Evolutionary conservation across 2,888 invertebrate species (phyloP).

Genomic region (Scaptomyza tumidula): DNA sequence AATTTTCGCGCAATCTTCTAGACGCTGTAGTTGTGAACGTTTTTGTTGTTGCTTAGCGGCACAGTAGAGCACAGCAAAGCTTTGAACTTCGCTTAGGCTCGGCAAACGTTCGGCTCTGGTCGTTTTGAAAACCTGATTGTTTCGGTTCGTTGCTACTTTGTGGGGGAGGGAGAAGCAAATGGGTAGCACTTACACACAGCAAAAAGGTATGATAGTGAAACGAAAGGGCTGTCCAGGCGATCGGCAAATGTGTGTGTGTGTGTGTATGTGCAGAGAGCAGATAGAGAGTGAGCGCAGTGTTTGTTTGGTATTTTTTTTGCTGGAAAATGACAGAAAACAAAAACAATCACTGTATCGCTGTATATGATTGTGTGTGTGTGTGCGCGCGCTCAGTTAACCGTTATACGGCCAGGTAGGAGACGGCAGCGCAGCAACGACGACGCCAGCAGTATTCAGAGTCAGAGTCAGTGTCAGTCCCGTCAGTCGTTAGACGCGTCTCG

Average conservation of each 20-base stretch:
- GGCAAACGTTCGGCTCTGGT: slow-evolving; percentile 33
- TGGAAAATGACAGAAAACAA: slow-evolving; percentile 25
- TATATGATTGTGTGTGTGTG: slow-evolving; percentile 4
- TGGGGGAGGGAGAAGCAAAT: slow-evolving; percentile 8
- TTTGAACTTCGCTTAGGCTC: slow-evolving; percentile 10
- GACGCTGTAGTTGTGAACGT: neutral
- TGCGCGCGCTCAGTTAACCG: slow-evolving; percentile 45
- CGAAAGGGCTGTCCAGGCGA: slow-evolving; percentile 54
- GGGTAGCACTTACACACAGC: slow-evolving; percentile 7
- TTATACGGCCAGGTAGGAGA: slow-evolving; percentile 41
- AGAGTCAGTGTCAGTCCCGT: slow-evolving; percentile 46
- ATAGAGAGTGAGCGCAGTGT: slow-evolving; percentile 15
- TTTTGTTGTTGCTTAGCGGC: neutral
- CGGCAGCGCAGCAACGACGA: slow-evolving; percentile 5
- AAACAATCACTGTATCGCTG: slow-evolving; percentile 12
- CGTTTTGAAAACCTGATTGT: slow-evolving; percentile 44
- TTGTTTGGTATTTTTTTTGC: slow-evolving; percentile 37
- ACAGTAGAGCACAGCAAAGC: slow-evolving; percentile 8
- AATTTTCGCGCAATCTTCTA: slow-evolving; percentile 6
- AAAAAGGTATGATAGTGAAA: slow-evolving; percentile 24
- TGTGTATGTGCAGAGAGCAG: slow-evolving; percentile 6
- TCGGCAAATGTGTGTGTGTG: slow-evolving; percentile 19
- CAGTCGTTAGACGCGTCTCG: slow-evolving; percentile 68
- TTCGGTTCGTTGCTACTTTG: slow-evolving; percentile 7
- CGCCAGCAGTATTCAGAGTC: slow-evolving; percentile 37